Conservation (phyloP, 2,888 invertebrate species). For the Adelphocoris suturalis region DNA sequence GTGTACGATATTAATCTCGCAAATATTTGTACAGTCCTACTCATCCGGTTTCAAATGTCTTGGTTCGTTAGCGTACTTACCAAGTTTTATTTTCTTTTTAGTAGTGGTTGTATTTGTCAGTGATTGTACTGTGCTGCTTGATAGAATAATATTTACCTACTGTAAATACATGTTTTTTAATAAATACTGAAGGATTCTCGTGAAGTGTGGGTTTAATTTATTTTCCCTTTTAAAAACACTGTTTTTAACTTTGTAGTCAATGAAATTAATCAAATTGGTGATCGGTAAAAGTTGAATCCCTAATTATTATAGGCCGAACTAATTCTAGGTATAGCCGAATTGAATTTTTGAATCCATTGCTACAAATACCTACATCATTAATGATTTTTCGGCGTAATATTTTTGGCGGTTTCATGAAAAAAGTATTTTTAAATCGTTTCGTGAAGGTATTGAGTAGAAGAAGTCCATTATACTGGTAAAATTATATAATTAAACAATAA, state of each 20-base stretch:
- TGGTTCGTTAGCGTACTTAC: background rate
- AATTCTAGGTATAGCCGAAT: too few relatives aligned
- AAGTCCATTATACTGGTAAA: background rate
- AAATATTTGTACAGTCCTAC: slow-evolving; percentile 4
- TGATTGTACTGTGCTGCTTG: slow-evolving; percentile 32
- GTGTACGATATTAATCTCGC: background rate
- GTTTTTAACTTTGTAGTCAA: too few relatives aligned
- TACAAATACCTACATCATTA: too few relatives aligned
- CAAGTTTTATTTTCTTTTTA: background rate
- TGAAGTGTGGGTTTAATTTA: background rate
- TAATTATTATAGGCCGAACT: too few relatives aligned
- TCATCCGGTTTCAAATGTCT: background rate
- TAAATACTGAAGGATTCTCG: background rate
- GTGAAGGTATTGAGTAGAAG: background rate
- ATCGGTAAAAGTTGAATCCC: too few relatives aligned
- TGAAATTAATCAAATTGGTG: too few relatives aligned
- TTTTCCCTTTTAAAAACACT: background rate
- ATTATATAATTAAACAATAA: slow-evolving; percentile 29
- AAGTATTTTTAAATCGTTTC: too few relatives aligned
- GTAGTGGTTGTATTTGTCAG: background rate
- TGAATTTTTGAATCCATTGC: too few relatives aligned
- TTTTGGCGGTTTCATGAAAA: too few relatives aligned
- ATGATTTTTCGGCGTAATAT: too few relatives aligned
- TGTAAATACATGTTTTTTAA: slow-evolving; percentile 1
- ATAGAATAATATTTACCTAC: slow-evolving; percentile 20